Conservation (phyloP, 2,888 invertebrate species). For the Erebia palarica region DNA sequence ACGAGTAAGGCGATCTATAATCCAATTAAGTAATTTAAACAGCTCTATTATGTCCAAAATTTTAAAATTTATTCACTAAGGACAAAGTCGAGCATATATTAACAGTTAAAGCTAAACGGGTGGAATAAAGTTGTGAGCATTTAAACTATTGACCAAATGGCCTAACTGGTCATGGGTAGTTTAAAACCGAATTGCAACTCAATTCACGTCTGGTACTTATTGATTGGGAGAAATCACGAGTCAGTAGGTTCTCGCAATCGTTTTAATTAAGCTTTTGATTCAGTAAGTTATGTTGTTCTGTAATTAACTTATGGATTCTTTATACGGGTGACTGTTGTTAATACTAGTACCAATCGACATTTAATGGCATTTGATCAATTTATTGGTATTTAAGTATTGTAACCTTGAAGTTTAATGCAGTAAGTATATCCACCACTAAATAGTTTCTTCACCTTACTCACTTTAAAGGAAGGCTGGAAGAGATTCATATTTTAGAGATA, state of each 20-base stretch:
- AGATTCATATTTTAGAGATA: no score
- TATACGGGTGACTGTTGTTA: slow-evolving; percentile 10
- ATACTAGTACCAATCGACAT: not conserved
- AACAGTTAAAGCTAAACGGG: not conserved
- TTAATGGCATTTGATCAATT: slow-evolving; percentile 1
- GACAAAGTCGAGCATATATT: not conserved
- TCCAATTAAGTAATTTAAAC: slow-evolving; percentile 2
- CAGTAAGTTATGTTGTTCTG: slow-evolving; percentile 18
- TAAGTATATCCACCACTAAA: no score
- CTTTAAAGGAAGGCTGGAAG: no score
- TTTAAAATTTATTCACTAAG: slow-evolving; percentile 15
- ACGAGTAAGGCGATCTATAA: not conserved
- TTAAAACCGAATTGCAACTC: slow-evolving; percentile 23
- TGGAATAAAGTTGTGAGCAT: slow-evolving; percentile 10
- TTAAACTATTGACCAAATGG: slow-evolving; percentile 26
- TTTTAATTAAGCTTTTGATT: slow-evolving; percentile 26
- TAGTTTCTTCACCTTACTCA: no score
- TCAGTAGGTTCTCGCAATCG: slow-evolving; percentile 12
- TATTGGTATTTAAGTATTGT: slow-evolving; percentile 6
- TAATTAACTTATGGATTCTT: slow-evolving; percentile 23
- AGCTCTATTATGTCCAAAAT: slow-evolving; percentile 17
- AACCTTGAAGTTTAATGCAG: not conserved
- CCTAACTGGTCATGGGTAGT: slow-evolving; percentile 30
- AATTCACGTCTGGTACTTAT: slow-evolving; percentile 23
- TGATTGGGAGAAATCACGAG: slow-evolving; percentile 32